A percentile compares a stretch with the other conserved stretches of the same genome.
Evolutionary conservation across 1,140 invertebrate species (phyloP).

Genomic region (Hestina assimilis): DNA sequence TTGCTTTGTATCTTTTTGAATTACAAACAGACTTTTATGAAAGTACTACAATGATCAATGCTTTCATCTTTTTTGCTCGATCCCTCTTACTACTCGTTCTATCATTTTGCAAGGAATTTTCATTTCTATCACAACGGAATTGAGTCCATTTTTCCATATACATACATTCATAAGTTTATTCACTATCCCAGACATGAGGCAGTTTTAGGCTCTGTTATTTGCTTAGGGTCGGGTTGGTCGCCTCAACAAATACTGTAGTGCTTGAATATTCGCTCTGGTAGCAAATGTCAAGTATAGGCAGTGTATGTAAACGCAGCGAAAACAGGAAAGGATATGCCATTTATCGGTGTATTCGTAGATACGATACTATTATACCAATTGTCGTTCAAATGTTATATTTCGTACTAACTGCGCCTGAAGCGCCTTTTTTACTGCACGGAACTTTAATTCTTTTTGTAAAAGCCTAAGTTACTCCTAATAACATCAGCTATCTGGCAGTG

Average conservation of each 20-base stretch:
- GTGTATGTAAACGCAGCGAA: constrained; percentile 18
- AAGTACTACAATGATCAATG: constrained; percentile 17
- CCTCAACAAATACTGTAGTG: constrained; percentile 28
- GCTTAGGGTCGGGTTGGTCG: constrained; percentile 29
- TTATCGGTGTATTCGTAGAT: neutral
- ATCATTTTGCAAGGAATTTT: constrained; percentile 4
- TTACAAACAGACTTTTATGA: constrained; percentile 13
- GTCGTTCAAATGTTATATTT: too few species aligned
- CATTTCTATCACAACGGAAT: constrained; percentile 1
- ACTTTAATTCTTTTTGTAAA: too few species aligned
- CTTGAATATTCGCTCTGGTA: constrained; percentile 26
- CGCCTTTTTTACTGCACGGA: too few species aligned
- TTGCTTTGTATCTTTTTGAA: neutral
- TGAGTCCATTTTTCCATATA: constrained; percentile 7
- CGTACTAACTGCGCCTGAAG: too few species aligned
- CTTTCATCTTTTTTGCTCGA: constrained; percentile 21
- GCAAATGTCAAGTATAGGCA: constrained; percentile 28
- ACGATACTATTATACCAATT: too few species aligned
- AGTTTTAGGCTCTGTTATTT: constrained; percentile 32
- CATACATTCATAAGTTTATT: constrained; percentile 11
- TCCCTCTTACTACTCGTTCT: constrained; percentile 9
- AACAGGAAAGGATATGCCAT: constrained; percentile 1
- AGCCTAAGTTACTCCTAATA: too few species aligned
- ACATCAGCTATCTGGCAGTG: too few species aligned
- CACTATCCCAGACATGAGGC: constrained; percentile 19